Conservation (phyloP, 2,797 vertebrate genomes). For the Varecia variegata region DNA sequence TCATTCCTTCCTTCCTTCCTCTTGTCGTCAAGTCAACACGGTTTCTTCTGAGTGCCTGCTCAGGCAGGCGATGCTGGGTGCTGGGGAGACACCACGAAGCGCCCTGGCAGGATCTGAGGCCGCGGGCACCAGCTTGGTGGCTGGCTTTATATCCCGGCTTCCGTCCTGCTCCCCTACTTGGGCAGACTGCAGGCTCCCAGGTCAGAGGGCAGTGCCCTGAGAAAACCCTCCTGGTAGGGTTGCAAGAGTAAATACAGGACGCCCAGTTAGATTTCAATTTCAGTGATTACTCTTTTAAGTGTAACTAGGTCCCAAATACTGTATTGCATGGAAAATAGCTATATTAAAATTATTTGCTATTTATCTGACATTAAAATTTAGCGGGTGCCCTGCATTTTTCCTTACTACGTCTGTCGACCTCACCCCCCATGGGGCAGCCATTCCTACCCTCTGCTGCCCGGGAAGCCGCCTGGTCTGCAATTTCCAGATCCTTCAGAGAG, state of each 20-base stretch:
- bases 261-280: neutral
- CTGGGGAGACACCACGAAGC: no score
- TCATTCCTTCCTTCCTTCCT: no score
- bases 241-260: neutral
- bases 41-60: neutral
- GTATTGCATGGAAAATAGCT: neutral
- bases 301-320: neutral
- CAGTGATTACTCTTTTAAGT: neutral
- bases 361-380: neutral
- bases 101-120: neutral
- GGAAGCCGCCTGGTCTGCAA: neutral
- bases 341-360: neutral
- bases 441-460: neutral
- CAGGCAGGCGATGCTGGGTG: neutral
- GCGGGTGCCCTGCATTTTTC: neutral
- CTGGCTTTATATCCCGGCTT: neutral
- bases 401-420: neutral
- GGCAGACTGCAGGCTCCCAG: neutral
- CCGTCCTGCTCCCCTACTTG: neutral
- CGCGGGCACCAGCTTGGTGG: rapidly evolving
- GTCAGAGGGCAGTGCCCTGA: neutral
- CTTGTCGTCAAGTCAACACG: neutral
- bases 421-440: neutral
- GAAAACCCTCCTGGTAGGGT: neutral
- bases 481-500: neutral